phyloP scores from a whole-genome alignment of 2,888 invertebrate genomes.

The Agapostemon virescens region DNA sequence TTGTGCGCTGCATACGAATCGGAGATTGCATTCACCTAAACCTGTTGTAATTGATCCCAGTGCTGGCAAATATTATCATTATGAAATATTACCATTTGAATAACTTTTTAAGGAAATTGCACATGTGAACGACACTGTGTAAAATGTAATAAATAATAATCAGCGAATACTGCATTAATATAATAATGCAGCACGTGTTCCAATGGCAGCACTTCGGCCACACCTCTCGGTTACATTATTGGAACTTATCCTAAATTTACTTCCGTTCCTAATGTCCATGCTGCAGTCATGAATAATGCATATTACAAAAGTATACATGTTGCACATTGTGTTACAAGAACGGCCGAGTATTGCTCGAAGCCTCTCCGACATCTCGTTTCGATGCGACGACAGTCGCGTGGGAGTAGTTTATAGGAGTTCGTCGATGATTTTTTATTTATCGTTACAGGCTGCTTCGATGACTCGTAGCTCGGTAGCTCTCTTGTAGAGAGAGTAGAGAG shows the following conservation, averaged over 20 bases:
- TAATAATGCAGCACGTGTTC: neutral
- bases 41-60: too few relatives aligned
- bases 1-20: too few relatives aligned
- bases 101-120: too few relatives aligned
- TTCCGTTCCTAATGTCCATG: constrained; percentile 16
- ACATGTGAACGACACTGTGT: too few relatives aligned
- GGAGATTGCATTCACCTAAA: too few relatives aligned
- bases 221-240: neutral
- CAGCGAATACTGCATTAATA: too few relatives aligned
- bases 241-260: neutral
- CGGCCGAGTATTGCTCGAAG: neutral
- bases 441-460: neutral
- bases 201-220: neutral
- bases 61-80: too few relatives aligned
- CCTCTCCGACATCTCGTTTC: neutral
- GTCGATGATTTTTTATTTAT: constrained; percentile 10
- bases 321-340: constrained; percentile 5
- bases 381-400: constrained; percentile 14
- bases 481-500: too few relatives aligned
- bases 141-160: too few relatives aligned
- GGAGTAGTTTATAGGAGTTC: constrained; percentile 1
- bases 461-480: neutral
- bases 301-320: constrained; percentile 5
- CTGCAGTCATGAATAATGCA: constrained; percentile 19
- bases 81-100: too few relatives aligned